Evolutionary conservation across 2,113 vertebrate genomes (phyloP).

Genomic region (Sphaerodactylus townsendi): DNA sequence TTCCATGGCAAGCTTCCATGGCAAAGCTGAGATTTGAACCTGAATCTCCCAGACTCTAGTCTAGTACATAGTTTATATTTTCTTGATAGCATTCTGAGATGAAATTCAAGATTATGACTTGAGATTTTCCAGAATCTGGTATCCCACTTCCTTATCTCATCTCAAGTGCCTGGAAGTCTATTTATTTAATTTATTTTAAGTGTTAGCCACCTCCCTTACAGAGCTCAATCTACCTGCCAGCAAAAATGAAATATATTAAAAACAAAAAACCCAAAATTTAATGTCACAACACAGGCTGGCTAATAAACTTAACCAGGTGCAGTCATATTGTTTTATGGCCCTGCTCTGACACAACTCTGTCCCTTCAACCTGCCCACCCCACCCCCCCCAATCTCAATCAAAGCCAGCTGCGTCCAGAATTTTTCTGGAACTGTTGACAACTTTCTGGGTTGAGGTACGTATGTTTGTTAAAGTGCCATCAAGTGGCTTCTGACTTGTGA

Average conservation of each 20-base stretch:
- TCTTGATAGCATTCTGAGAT: background rate
- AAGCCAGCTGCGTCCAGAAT: background rate
- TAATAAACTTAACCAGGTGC: too few species aligned
- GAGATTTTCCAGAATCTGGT: background rate
- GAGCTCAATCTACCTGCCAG: too few species aligned
- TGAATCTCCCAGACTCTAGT: too few species aligned
- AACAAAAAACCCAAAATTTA: too few species aligned
- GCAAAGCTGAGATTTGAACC: too few species aligned
- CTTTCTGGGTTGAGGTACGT: background rate
- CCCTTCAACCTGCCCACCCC: background rate
- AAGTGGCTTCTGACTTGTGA: too few species aligned
- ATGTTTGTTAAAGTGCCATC: too few species aligned
- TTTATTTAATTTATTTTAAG: background rate
- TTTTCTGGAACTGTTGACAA: background rate
- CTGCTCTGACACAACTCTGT: background rate
- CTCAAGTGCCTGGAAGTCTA: background rate
- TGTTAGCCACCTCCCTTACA: too few species aligned
- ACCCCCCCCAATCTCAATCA: background rate
- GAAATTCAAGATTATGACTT: background rate
- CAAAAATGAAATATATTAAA: too few species aligned
- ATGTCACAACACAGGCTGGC: too few species aligned
- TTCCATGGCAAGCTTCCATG: too few species aligned
- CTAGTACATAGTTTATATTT: background rate
- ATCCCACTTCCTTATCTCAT: background rate
- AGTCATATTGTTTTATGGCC: background rate